Base-by-base conservation (phyloP, 2,797 vertebrate genomes). In the Nyctalus aviator region DNA sequence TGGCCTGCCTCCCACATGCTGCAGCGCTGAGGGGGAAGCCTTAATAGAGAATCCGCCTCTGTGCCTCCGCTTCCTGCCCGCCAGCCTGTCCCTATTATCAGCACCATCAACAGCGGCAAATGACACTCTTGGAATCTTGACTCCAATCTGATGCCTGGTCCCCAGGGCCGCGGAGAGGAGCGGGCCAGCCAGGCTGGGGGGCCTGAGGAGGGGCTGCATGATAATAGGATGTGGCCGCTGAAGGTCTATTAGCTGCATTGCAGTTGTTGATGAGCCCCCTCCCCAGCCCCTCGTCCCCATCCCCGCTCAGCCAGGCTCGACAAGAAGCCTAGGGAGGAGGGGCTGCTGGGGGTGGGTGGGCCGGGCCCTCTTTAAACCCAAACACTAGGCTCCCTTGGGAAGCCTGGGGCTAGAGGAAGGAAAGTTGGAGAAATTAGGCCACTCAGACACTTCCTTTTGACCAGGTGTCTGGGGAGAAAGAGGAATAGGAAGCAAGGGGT, bases 101-200 rank as follows among this genome's bases (percentile, higher is more conserved):
- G 96, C 91, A 96, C 96, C 94, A 97, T 97, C 97, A 97, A 68
- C 48, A 23, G 93, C 96, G 3, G 96, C 96, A 97, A 97, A 97
- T 97, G 97, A 97, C 97, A 96, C 97, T 97, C 94, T 83, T 30
- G 8, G 96, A 97, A 96, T 97, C 97, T 97, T 97, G 97, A 97
- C 96, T 97, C 96, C 97, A 97, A 97, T 97, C 96, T 97, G 96
- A 97, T 97, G 96, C 96, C 90, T 96, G 94, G 96, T 97, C 97
- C 97, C 95, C 2, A 6, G 96, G 95, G 97, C 96, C 30, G 13
- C 5, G 2, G 93, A 94, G 82, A 97, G 89, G 95, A 89, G 93
- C 91, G 66, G 93, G 88, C 95, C 20, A 12, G 95, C 95, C 93
- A 79, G 81, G 96, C 96, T 96, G 57, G 83, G 91, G 91, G 86